Percentiles rank a stretch among this genome's conserved stretches.
phyloP scores from a whole-genome alignment of 2,797 vertebrate species.

The Hypotaenidia okinawae region DNA sequence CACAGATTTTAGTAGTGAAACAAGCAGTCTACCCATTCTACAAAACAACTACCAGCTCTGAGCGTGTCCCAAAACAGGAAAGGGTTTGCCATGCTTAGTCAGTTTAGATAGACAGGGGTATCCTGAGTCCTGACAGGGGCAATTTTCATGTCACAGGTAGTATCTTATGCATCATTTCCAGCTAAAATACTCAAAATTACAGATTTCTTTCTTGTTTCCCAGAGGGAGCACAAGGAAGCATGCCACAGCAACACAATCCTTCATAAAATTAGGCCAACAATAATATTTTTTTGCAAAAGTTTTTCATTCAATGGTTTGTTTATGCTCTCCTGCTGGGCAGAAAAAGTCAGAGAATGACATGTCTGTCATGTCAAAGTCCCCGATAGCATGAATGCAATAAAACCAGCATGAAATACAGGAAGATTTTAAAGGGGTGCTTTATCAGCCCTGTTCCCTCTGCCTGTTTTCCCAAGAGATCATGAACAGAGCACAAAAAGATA shows the following conservation, averaged over 20 bases:
- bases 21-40: neutral
- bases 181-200: neutral
- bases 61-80: neutral
- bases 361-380: neutral
- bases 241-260: neutral
- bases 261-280: constrained; percentile 57
- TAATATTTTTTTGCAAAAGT: constrained; percentile 20
- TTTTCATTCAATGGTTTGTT: constrained; percentile 57
- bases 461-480: neutral
- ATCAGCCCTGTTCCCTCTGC: constrained; percentile 3
- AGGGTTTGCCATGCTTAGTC: neutral
- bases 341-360: constrained; percentile 32
- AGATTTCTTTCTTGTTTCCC: neutral
- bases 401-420: constrained; percentile 8
- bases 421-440: constrained; percentile 8
- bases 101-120: neutral
- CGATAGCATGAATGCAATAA: constrained; percentile 16
- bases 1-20: neutral
- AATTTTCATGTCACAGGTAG: neutral
- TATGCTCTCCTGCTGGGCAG: neutral
- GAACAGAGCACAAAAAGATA: neutral
- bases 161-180: neutral
- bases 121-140: neutral
- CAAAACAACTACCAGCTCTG: neutral
- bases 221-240: constrained; percentile 29